Base-by-base conservation (phyloP, 2,797 vertebrate species). In the Oryzias sinensis region DNA sequence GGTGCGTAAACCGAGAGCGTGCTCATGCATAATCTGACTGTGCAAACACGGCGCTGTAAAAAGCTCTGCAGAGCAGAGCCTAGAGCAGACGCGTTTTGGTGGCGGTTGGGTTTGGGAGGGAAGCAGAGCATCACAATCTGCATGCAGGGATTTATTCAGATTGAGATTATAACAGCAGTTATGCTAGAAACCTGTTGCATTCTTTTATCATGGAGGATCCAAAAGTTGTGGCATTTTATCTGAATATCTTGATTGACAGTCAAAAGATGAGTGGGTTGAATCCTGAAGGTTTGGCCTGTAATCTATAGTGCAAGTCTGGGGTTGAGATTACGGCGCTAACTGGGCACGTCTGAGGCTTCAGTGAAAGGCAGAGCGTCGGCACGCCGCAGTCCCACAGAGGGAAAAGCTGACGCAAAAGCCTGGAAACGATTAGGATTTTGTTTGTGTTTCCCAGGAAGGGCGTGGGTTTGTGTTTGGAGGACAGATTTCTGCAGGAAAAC, bases 401-500 rank as follows among this genome's bases (percentile, higher is more conserved):
- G 44, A 17, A 33, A 17, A 16, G 27, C 29, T 51, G 14, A 22
- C 25, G 29, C 25, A 51, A 54, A 22, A 46, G 50, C 33, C 11
- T 11, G 15, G 29, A 53, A 43, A 13, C 3, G 17, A 22, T 43
- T 33, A 18, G n/a, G 4, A 25, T 62, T 24, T 2, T 15, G 17
- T 40, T 1, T 15, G 17, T 6, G 48, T 49, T 68, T 68, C 42
- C 43, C 50, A 58, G 14, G n/a, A 24, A 22, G 29, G 11, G 1
- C 9, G 27, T 4, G 42, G 20, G 20, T 49, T 53, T 27, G 4
- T 4, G 4, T 45, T 43, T 55, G 29, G 49, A 43, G 40, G 33
- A 27, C 6, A 6, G 18, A 45, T 49, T 18, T 9, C 33, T 50
- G 15, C 24, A 2, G 11, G 45, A 59, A 40, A 5, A 4, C 9